Conservation (phyloP, 2,888 invertebrate genomes). For the Mesodorylaimus sp. region DNA sequence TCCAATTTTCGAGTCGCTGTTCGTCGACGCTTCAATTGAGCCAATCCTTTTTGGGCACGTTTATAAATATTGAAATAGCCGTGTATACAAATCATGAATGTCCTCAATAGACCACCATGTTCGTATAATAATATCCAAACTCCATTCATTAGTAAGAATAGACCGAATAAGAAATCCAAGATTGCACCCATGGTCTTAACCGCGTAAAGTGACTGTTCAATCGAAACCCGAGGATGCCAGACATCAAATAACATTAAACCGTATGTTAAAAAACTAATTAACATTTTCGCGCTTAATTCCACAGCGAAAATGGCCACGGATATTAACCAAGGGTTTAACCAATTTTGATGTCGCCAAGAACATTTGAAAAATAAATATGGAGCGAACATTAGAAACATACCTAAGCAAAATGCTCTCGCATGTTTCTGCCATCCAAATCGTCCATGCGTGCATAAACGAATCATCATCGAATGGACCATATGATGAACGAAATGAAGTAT, state of each 20-base stretch:
- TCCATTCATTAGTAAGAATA: background rate
- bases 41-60: conserved; percentile 37
- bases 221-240: background rate
- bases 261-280: background rate
- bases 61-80: conserved; percentile 41
- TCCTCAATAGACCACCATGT: background rate
- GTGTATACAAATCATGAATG: conserved; percentile 36
- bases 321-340: conserved; percentile 1
- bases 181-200: background rate
- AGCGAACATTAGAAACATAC: background rate
- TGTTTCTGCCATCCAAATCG: background rate
- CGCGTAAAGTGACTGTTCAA: background rate
- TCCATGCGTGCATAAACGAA: background rate
- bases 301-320: background rate
- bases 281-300: background rate
- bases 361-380: too few relatives aligned
- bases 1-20: conserved; percentile 37
- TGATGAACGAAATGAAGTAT: background rate
- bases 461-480: background rate
- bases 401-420: background rate
- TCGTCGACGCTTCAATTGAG: conserved; percentile 34
- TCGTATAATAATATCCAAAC: background rate
- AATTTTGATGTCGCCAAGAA: too few relatives aligned
- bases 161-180: background rate
- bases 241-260: background rate